Base-by-base conservation (phyloP, 1,140 invertebrate species). In the Formica exsecta region DNA sequence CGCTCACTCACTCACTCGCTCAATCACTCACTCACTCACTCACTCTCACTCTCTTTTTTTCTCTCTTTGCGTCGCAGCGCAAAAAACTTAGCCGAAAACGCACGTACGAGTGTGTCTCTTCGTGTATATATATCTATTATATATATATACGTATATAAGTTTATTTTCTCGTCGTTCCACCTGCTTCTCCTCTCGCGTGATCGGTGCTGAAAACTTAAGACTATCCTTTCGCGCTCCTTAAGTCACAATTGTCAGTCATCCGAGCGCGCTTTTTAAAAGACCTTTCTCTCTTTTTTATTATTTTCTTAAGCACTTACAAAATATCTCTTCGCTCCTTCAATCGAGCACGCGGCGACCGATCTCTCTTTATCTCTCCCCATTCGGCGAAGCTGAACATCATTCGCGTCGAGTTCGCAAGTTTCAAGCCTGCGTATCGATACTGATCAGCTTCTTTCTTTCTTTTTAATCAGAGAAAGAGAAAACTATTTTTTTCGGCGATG, bases 241-340 rank as follows among this genome's bases (percentile, higher is more conserved):
- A 83, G 79, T 83, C 79, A 83, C 79, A 81, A 74, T 81, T 74
- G 36, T 83, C 79, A 83, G 79, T 83, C 79, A 74, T 61, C 54
- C 79, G 54, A 83, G 71, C 68, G 79, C 79, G 25, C 38, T 73
- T 83, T 32, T 51, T 51, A 51, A 51, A 51, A 51, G 61, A 73
- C 68, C 54, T 73, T 73, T 25, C 54, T 71, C 61, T 25, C 29
- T 51, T 22, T 70, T n/a, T 22, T 71, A 38, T 48, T 41, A 22
- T 25, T 73, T 38, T 54, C 8, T 83, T 73, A 83, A 73, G 79
- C 79, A 83, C 54, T 73, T 83, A 83, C 11, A 74, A 61, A 83
- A 83, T 83, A 83, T 74, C 68, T 38, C 38, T 29, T 73, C 79
- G 54, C 54, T 48, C 25, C 29, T 73, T 41, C 41, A 73, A 3